A percentile compares a stretch with the other conserved stretches of the same genome.
Evolutionary conservation across 2,888 invertebrate genomes (phyloP).

Genomic region (Zhengitettix transpicula): DNA sequence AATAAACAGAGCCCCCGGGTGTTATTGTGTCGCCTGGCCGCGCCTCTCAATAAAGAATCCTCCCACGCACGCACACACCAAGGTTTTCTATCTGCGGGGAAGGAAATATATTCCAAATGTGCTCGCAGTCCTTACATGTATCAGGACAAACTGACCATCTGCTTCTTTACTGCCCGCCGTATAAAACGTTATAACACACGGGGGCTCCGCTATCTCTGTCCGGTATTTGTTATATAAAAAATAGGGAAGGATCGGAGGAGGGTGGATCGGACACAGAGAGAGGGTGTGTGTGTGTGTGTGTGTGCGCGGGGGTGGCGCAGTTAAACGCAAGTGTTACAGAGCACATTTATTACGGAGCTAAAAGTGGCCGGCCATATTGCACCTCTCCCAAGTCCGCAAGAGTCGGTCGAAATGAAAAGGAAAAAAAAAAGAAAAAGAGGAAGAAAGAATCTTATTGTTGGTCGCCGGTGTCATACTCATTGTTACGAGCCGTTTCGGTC

Average conservation of each 20-base stretch:
- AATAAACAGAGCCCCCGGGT: too few relatives aligned
- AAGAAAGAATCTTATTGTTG: too few relatives aligned
- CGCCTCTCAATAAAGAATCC: too few relatives aligned
- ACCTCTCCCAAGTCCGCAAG: too few relatives aligned
- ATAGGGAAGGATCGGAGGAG: not conserved
- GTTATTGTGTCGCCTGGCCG: too few relatives aligned
- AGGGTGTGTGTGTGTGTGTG: too few relatives aligned
- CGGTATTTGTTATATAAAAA: not conserved
- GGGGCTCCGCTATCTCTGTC: not conserved
- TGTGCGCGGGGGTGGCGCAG: not conserved
- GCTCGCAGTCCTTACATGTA: not conserved
- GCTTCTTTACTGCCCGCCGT: not conserved
- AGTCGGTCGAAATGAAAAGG: too few relatives aligned
- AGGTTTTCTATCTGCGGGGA: not conserved
- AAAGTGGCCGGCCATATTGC: not conserved
- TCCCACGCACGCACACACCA: too few relatives aligned
- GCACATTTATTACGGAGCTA: conserved; percentile 4
- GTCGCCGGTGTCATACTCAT: too few relatives aligned
- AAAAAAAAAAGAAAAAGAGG: too few relatives aligned
- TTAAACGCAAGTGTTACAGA: conserved; percentile 7
- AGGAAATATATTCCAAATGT: not conserved
- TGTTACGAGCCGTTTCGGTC: too few relatives aligned
- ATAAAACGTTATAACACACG: not conserved
- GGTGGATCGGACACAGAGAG: too few relatives aligned
- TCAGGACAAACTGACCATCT: not conserved